Evolutionary conservation across 2,888 invertebrate genomes (phyloP).

Genomic region (Lasioglossum lativentre): DNA sequence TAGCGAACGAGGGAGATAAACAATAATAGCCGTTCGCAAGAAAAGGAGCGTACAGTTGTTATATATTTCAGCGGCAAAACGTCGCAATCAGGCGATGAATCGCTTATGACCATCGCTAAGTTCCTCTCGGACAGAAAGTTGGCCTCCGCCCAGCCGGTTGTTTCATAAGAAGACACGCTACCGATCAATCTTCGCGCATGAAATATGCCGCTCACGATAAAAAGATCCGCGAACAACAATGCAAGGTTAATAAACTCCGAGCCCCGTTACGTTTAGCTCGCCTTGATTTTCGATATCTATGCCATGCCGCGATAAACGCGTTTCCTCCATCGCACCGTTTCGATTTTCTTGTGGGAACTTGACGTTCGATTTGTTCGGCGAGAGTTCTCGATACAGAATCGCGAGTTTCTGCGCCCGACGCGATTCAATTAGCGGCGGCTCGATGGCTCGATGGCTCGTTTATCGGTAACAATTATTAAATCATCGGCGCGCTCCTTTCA

Average conservation of each 20-base stretch:
- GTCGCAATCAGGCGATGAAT: constrained; percentile 6
- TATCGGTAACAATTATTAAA: constrained; percentile 60
- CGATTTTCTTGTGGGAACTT: not conserved
- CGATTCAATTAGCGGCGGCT: constrained; percentile 55
- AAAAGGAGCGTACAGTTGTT: not conserved
- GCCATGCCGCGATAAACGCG: not conserved
- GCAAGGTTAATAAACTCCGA: constrained; percentile 6
- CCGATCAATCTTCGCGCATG: constrained; percentile 10
- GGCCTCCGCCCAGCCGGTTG: constrained; percentile 15
- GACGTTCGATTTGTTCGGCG: not conserved
- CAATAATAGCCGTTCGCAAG: not conserved
- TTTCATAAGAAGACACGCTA: constrained; percentile 11
- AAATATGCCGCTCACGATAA: not conserved
- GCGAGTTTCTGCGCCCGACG: not conserved
- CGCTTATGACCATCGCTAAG: constrained; percentile 15
- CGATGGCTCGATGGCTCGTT: constrained; percentile 44
- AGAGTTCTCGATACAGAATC: not conserved
- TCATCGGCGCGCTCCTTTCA: constrained; percentile 50
- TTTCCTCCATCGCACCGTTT: not conserved
- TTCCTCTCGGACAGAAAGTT: constrained; percentile 3
- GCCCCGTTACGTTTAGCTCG: not conserved
- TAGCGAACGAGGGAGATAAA: not conserved
- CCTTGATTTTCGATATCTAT: not conserved
- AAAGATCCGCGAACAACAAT: not conserved
- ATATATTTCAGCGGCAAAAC: not conserved